These are phyloP conservation scores for Ceraclea dissimilis DNA, from an alignment of 2,888 invertebrate species.

Conservation along the genomic window DNA sequence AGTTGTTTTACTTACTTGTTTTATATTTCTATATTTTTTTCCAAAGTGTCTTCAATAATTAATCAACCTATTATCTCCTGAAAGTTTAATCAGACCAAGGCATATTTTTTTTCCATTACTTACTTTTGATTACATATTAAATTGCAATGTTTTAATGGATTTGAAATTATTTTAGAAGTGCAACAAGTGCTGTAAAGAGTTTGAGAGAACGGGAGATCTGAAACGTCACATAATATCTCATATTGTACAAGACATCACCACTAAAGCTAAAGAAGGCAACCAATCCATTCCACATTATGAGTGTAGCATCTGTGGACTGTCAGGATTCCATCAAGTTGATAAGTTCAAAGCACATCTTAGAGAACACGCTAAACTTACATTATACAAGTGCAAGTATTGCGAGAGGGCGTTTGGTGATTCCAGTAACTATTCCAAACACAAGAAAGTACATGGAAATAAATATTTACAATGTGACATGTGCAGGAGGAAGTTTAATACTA, in stretches of 20 bases:
- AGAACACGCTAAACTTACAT: slow-evolving; percentile 43
- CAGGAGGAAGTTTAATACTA: slow-evolving; percentile 43
- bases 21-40: too few relatives aligned
- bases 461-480: slow-evolving; percentile 44
- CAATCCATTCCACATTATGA: slow-evolving; percentile 36
- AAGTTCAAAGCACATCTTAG: slow-evolving; percentile 43
- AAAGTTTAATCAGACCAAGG: too few relatives aligned
- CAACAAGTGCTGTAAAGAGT: slow-evolving; percentile 38
- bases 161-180: slow-evolving; percentile 38
- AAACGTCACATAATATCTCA: slow-evolving; percentile 47
- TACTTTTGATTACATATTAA: too few relatives aligned
- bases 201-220: slow-evolving; percentile 41
- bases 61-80: too few relatives aligned
- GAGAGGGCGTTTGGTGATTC: slow-evolving; percentile 46
- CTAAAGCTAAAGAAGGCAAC: slow-evolving; percentile 36
- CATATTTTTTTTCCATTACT: too few relatives aligned
- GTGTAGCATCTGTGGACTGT: slow-evolving; percentile 38
- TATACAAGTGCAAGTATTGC: slow-evolving; percentile 44
- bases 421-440: slow-evolving; percentile 47
- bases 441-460: slow-evolving; percentile 41
- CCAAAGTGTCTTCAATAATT: too few relatives aligned
- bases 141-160: too few relatives aligned
- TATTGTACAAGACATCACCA: slow-evolving; percentile 38
- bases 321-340: slow-evolving; percentile 38
- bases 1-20: too few relatives aligned